Evolutionary conservation across 2,888 invertebrate species (phyloP).

Genomic region (Amphimallon solstitiale): DNA sequence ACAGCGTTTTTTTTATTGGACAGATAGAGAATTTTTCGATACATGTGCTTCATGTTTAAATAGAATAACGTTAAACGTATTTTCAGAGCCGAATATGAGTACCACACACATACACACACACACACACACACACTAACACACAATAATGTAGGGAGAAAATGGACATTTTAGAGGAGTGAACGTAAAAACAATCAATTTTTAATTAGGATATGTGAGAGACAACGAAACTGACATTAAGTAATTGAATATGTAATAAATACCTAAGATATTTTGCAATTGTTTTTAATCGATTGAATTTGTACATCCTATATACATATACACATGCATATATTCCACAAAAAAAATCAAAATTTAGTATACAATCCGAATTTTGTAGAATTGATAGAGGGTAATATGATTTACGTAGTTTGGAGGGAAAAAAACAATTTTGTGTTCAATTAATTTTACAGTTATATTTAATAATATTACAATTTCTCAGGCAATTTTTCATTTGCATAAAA

Average conservation of each 20-base stretch:
- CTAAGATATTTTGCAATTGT: no score
- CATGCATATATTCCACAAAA: not conserved
- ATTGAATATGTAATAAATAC: conserved; percentile 4
- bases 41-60: conserved; percentile 3
- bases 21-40: not conserved
- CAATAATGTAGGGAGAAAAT: no score
- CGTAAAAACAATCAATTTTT: not conserved
- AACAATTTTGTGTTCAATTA: no score
- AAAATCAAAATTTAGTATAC: conserved; percentile 45
- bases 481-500: no score
- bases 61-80: not conserved
- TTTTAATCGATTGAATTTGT: no score
- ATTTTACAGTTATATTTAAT: no score
- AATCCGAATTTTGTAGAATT: conserved; percentile 51
- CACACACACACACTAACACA: no score
- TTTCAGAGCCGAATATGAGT: not conserved
- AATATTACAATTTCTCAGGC: no score
- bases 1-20: not conserved
- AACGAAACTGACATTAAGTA: conserved; percentile 4
- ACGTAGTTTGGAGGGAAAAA: no score
- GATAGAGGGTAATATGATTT: conserved; percentile 20
- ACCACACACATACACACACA: not conserved
- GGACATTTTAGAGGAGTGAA: not conserved
- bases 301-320: no score
- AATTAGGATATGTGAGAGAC: conserved; percentile 5